phyloP scores from a whole-genome alignment of 2,797 vertebrate species.

The Coregonus sp. region DNA sequence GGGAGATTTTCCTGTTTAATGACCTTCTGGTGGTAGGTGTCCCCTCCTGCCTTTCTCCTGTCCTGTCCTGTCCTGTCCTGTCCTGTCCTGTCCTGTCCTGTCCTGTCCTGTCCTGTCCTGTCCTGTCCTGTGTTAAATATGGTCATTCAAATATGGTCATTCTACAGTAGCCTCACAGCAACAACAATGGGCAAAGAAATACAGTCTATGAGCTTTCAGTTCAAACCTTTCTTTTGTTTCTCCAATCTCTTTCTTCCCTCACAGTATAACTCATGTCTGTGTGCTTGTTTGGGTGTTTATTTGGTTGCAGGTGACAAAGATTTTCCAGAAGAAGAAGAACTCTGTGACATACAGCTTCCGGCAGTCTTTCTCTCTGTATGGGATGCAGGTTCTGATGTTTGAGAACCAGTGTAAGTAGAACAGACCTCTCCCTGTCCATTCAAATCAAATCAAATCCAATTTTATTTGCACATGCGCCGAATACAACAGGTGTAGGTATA shows the following conservation, averaged over 20 bases:
- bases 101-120: background rate
- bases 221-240: background rate
- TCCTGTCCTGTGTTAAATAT: background rate
- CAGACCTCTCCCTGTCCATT: slow-evolving; percentile 31
- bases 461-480: too few species aligned
- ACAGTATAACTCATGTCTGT: background rate
- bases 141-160: too few species aligned
- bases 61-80: background rate
- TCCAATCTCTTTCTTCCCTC: background rate
- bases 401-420: slow-evolving; percentile 93
- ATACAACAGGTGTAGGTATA: too few species aligned
- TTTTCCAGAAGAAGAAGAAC: slow-evolving; percentile 99
- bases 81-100: slow-evolving; percentile 2
- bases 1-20: slow-evolving; percentile 99
- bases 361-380: slow-evolving; percentile 95
- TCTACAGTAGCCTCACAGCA: background rate
- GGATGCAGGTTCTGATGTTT: slow-evolving; percentile 97
- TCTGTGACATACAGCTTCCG: slow-evolving; percentile 98
- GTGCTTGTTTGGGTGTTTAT: background rate
- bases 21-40: slow-evolving; percentile 92
- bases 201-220: background rate
- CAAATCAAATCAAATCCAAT: too few species aligned
- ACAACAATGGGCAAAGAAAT: background rate
- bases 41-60: background rate
- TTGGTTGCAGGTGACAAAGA: slow-evolving; percentile 91